phyloP scores from a whole-genome alignment of 2,113 vertebrate genomes.

The Platichthys stellatus region DNA sequence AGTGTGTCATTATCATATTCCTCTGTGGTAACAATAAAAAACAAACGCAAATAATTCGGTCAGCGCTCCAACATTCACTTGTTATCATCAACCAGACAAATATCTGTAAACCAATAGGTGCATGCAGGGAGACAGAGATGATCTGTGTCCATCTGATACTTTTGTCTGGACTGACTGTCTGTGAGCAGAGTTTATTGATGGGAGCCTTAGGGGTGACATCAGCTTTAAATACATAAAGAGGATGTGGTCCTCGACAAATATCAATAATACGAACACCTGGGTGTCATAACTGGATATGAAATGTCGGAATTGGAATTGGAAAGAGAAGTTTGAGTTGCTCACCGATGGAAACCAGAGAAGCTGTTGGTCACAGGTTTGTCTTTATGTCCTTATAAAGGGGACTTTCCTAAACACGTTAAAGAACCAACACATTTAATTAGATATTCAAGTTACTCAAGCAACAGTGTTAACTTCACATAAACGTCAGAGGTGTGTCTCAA shows the following conservation, averaged over 20 bases:
- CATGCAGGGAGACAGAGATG: background rate
- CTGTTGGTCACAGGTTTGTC: background rate
- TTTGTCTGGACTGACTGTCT: background rate
- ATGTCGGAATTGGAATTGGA: no score
- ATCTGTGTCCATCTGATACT: no score
- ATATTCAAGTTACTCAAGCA: background rate
- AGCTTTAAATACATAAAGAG: no score
- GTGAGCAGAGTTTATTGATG: no score
- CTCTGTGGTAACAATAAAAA: no score
- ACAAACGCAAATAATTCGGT: background rate
- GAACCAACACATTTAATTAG: background rate
- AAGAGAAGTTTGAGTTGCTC: no score
- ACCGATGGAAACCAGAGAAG: background rate
- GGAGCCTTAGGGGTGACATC: no score
- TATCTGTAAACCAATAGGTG: background rate
- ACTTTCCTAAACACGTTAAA: background rate
- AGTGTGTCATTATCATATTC: no score
- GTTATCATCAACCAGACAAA: constrained; percentile 12
- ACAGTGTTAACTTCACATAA: background rate
- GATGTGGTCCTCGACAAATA: background rate
- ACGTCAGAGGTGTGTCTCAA: background rate
- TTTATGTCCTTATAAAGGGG: background rate
- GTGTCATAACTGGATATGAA: constrained; percentile 17
- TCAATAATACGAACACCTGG: constrained; percentile 11
- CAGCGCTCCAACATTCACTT: background rate